Evolutionary conservation across 2,888 invertebrate species (phyloP), one percentile per base, ranked within the genome.

Genomic region (Lysandra coridon): DNA sequence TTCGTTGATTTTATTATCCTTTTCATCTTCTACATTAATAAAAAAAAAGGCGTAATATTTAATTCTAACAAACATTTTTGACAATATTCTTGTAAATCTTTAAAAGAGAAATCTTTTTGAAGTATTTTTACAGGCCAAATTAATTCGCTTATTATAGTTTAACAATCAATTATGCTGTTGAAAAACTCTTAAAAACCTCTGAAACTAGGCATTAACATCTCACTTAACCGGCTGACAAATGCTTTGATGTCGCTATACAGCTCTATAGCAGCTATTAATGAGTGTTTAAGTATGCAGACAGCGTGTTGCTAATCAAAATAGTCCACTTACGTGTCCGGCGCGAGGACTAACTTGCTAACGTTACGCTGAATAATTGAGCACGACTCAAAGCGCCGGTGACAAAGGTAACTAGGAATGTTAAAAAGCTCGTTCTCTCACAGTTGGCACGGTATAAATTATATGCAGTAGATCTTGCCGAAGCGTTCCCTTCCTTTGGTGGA

Each of bases 221-320:
- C 7, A n/a, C 1, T 64, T 30, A 30, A 30, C 5, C 33, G 1
- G 69, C 14, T 33, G 30, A 10, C 10, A 30, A 30, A 30, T 5
- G 33, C 33, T 33, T 69, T 14, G 33, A 33, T 4, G 3, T 69
- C 69, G 2, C 69, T 69, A 14, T 14, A 33, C 33, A 69, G 33
- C 33, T 10, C 30, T 64, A 64, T 69, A 69, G 23, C 40, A 73
- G 12, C 40, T 40, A 37, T 73, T 73, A 37, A 44, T 74, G 40
- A 74, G 74, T 74, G 74, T 74, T 74, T 69, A 37, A 69, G 69
- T 69, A 69, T 69, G 69, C 69, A 69, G 69, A 69, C 69, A 37
- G 33, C 69, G 69, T 69, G 12, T 10, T 64, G 33, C 74, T 74
- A 74, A 74, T 74, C 74, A 74, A 74, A 74, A 44, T 40, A 74